Evolutionary conservation across 2,888 invertebrate species (phyloP).

Genomic region (Mantis religiosa): DNA sequence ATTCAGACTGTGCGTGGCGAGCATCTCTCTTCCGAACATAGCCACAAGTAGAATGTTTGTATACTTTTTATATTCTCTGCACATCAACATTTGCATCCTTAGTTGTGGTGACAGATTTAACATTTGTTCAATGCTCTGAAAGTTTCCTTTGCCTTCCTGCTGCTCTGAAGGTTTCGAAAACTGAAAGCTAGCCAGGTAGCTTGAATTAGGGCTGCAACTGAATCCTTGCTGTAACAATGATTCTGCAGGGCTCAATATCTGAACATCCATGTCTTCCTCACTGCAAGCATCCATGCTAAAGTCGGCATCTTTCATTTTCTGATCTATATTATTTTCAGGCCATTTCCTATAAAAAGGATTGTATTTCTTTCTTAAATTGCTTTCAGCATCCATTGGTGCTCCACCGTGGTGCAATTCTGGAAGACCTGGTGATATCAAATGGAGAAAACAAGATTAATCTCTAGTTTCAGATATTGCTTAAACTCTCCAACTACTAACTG

Average conservation of each 20-base stretch:
- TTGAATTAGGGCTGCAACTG: neutral
- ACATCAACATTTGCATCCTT: slow-evolving; percentile 28
- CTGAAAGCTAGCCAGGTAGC: neutral
- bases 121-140: neutral
- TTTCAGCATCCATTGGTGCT: neutral
- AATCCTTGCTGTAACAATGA: neutral
- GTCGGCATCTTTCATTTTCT: neutral
- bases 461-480: no score
- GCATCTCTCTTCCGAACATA: slow-evolving; percentile 29
- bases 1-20: slow-evolving; percentile 29
- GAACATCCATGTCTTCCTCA: neutral
- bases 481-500: neutral
- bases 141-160: neutral
- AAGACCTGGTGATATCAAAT: neutral
- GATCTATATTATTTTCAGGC: neutral
- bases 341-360: neutral
- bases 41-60: slow-evolving; percentile 29
- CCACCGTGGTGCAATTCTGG: neutral
- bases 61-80: slow-evolving; percentile 30
- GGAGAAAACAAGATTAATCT: neutral
- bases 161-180: neutral
- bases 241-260: neutral
- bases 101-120: slow-evolving; percentile 10
- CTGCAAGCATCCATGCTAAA: neutral
- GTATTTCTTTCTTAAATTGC: neutral